Evolutionary conservation across 2,113 vertebrate genomes (phyloP).

Genomic region (Rhea pennata): DNA sequence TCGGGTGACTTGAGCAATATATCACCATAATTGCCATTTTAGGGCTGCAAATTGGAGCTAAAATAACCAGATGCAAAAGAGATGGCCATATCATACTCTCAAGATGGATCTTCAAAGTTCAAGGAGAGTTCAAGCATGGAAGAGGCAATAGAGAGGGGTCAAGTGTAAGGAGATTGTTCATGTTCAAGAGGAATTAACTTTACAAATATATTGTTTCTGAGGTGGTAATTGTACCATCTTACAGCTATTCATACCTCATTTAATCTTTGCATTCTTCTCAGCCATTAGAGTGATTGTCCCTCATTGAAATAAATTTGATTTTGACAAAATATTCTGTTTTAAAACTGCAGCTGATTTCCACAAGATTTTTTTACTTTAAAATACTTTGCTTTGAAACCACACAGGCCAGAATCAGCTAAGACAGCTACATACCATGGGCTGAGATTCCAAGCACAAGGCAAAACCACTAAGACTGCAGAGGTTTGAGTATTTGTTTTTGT

Average conservation of each 20-base stretch:
- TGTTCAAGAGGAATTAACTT: slow-evolving; percentile 89
- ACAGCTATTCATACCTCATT: slow-evolving; percentile 94
- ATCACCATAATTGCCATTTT: slow-evolving; percentile 96
- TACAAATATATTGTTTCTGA: slow-evolving; percentile 95
- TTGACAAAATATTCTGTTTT: slow-evolving; percentile 82
- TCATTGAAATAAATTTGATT: slow-evolving; percentile 82
- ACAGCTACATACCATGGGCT: not conserved
- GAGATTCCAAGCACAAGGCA: not conserved
- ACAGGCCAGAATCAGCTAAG: not conserved
- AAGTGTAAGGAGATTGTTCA: slow-evolving; percentile 88
- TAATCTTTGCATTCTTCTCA: slow-evolving; percentile 86
- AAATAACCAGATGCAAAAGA: slow-evolving; percentile 98
- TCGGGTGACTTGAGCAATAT: slow-evolving; percentile 89
- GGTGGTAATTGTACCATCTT: slow-evolving; percentile 94
- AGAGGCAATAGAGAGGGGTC: slow-evolving; percentile 86
- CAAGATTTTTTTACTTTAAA: slow-evolving; percentile 56
- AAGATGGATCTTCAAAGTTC: slow-evolving; percentile 90
- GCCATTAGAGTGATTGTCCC: slow-evolving; percentile 80
- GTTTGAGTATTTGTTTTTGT: not conserved
- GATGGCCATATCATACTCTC: slow-evolving; percentile 84
- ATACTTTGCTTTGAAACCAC: slow-evolving; percentile 41
- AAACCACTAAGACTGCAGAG: accelerated
- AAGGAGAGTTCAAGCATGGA: slow-evolving; percentile 99
- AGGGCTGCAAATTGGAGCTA: slow-evolving; percentile 94
- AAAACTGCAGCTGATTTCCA: slow-evolving; percentile 75